Percentiles rank a stretch among this genome's conserved stretches.
Conservation (phyloP, 2,888 invertebrate species). For the Sinelater perroti region DNA sequence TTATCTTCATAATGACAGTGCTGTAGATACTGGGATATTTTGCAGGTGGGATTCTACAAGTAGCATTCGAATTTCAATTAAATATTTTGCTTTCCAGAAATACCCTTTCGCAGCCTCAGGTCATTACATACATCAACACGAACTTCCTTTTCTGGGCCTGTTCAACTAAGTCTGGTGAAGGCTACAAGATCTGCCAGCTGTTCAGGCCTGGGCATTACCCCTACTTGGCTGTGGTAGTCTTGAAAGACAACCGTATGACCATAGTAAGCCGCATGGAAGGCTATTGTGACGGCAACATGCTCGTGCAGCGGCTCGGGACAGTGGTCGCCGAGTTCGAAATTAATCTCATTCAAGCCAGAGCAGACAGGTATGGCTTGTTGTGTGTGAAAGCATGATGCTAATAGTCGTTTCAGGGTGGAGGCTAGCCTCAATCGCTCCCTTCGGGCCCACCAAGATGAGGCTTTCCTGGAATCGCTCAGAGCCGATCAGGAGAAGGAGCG, state of each 20-base stretch:
- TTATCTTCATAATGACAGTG: conserved; percentile 90
- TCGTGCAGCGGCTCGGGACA: conserved; percentile 76
- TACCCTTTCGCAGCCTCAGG: conserved; percentile 74
- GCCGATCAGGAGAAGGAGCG: conserved; percentile 97
- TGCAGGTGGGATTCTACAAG: conserved; percentile 76
- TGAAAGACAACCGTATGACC: conserved; percentile 92
- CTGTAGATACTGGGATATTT: conserved; percentile 81
- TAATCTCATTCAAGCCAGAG: conserved; percentile 84
- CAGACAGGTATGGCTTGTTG: conserved; percentile 88
- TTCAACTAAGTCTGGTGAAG: conserved; percentile 87
- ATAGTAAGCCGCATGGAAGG: conserved; percentile 79
- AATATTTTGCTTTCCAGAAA: conserved; percentile 63
- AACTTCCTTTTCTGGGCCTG: conserved; percentile 95
- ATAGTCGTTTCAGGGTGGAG: conserved; percentile 69
- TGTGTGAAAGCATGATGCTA: too few species aligned
- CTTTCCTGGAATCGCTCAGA: conserved; percentile 87
- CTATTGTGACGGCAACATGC: conserved; percentile 74
- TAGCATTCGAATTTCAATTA: too few species aligned
- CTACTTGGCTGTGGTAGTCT: conserved; percentile 87
- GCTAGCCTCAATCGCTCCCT: conserved; percentile 86
- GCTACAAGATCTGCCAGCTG: conserved; percentile 90
- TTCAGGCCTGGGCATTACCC: conserved; percentile 85
- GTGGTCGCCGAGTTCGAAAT: conserved; percentile 88
- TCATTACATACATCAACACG: conserved; percentile 83
- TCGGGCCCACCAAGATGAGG: conserved; percentile 91